Percentiles rank a stretch among this genome's conserved stretches.
Conservation (phyloP, 2,113 vertebrate genomes). For the Colistium nudipinnis region DNA sequence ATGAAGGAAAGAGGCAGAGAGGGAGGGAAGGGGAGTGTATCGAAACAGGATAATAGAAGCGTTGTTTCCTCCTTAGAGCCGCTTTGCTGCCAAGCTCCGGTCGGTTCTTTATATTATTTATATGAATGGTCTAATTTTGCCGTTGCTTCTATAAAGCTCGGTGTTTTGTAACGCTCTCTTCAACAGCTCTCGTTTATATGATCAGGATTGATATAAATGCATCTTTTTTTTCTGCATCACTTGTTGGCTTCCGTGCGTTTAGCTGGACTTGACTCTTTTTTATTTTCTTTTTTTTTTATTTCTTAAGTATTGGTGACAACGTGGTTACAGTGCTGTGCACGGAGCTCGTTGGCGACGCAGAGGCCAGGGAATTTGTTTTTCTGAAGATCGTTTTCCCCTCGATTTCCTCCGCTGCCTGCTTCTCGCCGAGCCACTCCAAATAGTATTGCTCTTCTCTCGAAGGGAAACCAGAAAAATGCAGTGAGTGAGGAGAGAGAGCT, state of each 20-base stretch:
- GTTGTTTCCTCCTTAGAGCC: constrained; percentile 26
- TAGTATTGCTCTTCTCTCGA: constrained; percentile 52
- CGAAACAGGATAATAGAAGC: constrained; percentile 54
- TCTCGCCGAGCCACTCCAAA: constrained; percentile 46
- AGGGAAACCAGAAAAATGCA: constrained; percentile 35
- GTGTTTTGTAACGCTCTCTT: constrained; percentile 8
- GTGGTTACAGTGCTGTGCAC: constrained; percentile 20
- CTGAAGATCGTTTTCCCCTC: constrained; percentile 49
- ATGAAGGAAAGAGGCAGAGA: constrained; percentile 13
- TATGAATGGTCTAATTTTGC: constrained; percentile 25
- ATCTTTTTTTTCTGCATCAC: not conserved
- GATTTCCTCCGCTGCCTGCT: constrained; percentile 47
- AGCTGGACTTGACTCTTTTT: constrained; percentile 24
- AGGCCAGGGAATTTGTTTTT: constrained; percentile 47
- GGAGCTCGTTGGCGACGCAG: constrained; percentile 33
- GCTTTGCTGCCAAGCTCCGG: constrained; percentile 18
- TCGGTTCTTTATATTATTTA: constrained; percentile 28
- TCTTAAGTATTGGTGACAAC: not conserved
- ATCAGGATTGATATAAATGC: constrained; percentile 14
- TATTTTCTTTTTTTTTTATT: not conserved
- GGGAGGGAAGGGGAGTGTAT: constrained; percentile 22
- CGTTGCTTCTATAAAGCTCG: not conserved
- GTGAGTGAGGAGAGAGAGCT: not conserved
- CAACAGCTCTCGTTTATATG: constrained; percentile 1
- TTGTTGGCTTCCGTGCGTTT: constrained; percentile 6